Evolutionary conservation across 2,797 vertebrate species (phyloP), one percentile per base, ranked within the genome.

Genomic region (Sebastes kiyomatsui): DNA sequence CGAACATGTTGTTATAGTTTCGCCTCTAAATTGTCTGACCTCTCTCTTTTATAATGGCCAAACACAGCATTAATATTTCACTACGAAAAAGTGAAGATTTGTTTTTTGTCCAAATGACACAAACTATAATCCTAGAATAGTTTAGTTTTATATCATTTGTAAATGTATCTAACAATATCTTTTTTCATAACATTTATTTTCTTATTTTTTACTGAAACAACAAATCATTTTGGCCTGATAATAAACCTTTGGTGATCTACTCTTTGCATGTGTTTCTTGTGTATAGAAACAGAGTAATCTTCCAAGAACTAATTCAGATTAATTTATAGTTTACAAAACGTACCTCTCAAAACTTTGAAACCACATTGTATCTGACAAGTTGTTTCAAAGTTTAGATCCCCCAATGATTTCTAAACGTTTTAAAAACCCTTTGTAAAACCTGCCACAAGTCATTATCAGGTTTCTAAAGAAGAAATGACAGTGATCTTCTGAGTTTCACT

Each of bases 401-500:
- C 3, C 6, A 13, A 0, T 5, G 8, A 49, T 56, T 59, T 54
- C 46, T n/a, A 25, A 10, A 25, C 33, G 1, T 61, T 65, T 20
- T 33, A 4, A 55, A 55, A 42, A 52, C 30, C 22, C 7, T 68
- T 67, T 81, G 9, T 42, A 38, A 18, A 64, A 59, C 20, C 16
- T 35, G 16, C 27, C 22, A 38, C 20, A 80, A 55, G 33, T 54
- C 71, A 68, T 81, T 46, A 73, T 20, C 7, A 42, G 20, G 23
- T 25, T 33, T 49, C 33, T 75, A 6, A 22, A 77, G 18, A 56
- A 23, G 12, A 77, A 77, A 28, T 16, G 18, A 35, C 33, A 35
- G 33, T 35, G 33, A 79, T 77, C 35, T 61, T 46, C 14, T 25
- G n/a, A 28, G 33, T 82, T 66, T 66, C 38, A 72, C 60, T 72